Conservation (phyloP, 2,113 vertebrate species). For the Corvus hawaiiensis region DNA sequence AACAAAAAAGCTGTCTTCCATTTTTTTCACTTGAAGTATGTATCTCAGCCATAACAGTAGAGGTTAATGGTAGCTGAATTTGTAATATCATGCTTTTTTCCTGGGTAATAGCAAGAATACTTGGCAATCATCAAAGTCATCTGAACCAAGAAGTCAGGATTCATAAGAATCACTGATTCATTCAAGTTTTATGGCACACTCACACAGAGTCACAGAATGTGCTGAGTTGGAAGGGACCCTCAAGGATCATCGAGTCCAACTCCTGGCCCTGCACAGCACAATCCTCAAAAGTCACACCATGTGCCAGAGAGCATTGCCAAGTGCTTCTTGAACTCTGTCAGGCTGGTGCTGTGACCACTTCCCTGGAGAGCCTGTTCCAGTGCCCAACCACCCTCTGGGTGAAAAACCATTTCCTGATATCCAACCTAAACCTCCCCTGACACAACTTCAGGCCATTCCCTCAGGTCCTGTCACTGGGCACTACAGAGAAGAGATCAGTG, state of each 20-base stretch:
- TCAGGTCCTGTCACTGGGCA: neutral
- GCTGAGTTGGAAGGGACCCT: neutral
- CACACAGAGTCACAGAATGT: neutral
- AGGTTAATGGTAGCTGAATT: neutral
- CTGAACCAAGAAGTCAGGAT: neutral
- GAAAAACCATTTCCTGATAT: neutral
- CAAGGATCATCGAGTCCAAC: neutral
- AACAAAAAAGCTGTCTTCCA: neutral
- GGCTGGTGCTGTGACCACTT: neutral
- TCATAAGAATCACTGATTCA: neutral
- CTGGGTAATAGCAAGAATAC: neutral
- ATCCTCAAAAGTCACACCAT: neutral
- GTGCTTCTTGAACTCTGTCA: accelerated
- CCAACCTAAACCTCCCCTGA: neutral
- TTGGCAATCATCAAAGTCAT: neutral
- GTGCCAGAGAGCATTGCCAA: neutral
- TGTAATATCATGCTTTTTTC: neutral
- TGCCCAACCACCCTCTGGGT: accelerated
- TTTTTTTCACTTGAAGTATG: neutral
- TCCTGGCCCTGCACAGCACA: neutral
- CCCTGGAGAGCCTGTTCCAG: neutral
- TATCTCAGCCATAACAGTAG: neutral
- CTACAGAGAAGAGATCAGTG: neutral
- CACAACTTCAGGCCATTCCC: neutral
- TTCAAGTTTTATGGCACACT: neutral